Percentiles rank a stretch among this genome's conserved stretches.
Conservation (phyloP, 2,888 invertebrate species). For the Bellardia bayeri region DNA sequence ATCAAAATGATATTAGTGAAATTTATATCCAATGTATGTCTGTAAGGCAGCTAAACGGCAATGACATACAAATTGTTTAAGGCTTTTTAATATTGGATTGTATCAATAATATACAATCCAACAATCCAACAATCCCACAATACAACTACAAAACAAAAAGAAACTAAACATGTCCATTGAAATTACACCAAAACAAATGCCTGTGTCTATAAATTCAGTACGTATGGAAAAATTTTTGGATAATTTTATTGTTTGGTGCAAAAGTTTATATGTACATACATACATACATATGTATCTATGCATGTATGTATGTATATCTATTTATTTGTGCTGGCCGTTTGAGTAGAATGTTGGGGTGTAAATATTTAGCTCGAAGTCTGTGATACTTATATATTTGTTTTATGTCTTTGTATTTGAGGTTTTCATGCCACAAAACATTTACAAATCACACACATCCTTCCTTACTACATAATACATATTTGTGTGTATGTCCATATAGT, state of each 20-base stretch:
- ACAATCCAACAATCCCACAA: conserved; percentile 14
- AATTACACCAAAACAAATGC: conserved; percentile 28
- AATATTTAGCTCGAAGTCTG: conserved; percentile 12
- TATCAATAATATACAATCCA: conserved; percentile 16
- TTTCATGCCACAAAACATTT: conserved; percentile 20
- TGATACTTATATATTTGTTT: conserved; percentile 17
- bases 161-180: conserved; percentile 17
- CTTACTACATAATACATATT: background rate
- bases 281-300: too few species aligned
- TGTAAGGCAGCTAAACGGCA: background rate
- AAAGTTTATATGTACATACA: background rate
- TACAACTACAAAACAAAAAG: conserved; percentile 1
- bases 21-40: conserved; percentile 12
- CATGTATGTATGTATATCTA: too few species aligned
- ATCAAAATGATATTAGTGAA: conserved; percentile 14
- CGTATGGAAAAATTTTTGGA: background rate
- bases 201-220: conserved; percentile 15
- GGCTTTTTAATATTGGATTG: conserved; percentile 5
- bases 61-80: conserved; percentile 18
- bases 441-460: background rate
- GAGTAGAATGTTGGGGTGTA: background rate
- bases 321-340: background rate
- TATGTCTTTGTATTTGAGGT: conserved; percentile 33
- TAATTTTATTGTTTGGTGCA: background rate
- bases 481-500: conserved; percentile 13